A percentile compares a stretch with the other conserved stretches of the same genome.
Conservation (phyloP, 2,797 vertebrate genomes). For the Odontamblyopus rebecca region DNA sequence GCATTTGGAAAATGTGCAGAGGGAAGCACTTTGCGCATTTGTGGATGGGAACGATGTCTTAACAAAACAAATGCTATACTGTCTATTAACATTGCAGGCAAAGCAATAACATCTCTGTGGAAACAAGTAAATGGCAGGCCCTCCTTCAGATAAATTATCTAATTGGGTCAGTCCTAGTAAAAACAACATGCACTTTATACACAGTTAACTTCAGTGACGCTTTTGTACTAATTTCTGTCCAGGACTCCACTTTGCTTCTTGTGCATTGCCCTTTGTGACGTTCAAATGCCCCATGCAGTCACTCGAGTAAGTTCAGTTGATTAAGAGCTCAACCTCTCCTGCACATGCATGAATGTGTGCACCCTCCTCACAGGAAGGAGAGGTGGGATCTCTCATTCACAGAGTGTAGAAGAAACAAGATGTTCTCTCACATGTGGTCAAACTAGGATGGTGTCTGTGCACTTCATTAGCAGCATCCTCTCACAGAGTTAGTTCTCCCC, state of each 20-base stretch:
- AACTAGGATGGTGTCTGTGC: slow-evolving; percentile 28
- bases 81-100: background rate
- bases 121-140: too few species aligned
- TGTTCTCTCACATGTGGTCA: slow-evolving; percentile 55
- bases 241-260: background rate
- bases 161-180: too few species aligned
- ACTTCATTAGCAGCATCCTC: slow-evolving; percentile 57
- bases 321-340: background rate
- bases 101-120: background rate
- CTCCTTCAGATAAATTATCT: too few species aligned
- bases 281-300: background rate
- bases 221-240: background rate
- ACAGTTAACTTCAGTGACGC: too few species aligned
- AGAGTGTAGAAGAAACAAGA: slow-evolving; percentile 62
- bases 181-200: too few species aligned
- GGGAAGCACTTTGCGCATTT: too few species aligned
- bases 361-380: slow-evolving; percentile 47
- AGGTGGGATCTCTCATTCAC: slow-evolving; percentile 54
- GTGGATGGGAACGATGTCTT: too few species aligned
- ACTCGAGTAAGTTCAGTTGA: background rate
- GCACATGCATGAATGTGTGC: slow-evolving; percentile 36
- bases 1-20: too few species aligned
- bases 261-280: too few species aligned
- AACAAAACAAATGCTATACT: too few species aligned
- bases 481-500: slow-evolving; percentile 3